A percentile compares a stretch with the other conserved stretches of the same genome.
These are phyloP conservation scores for Bufo bufo DNA, from an alignment of 2,113 vertebrate genomes.

Conservation along the genomic window DNA sequence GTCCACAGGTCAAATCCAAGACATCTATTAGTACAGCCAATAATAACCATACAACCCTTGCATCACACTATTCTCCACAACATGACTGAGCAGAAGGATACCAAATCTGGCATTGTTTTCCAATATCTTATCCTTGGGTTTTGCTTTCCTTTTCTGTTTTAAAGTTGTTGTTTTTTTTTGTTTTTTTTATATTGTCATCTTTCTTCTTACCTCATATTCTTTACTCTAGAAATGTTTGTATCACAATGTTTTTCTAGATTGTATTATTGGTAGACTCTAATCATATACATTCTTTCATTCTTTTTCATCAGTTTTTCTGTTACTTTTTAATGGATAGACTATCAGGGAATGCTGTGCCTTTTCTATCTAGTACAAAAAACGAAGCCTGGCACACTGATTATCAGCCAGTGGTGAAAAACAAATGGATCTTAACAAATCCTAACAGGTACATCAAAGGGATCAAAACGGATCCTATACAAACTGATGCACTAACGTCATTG, in stretches of 20 bases:
- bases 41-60: neutral
- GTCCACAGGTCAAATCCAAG: no score
- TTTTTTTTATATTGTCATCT: neutral
- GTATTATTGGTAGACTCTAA: neutral
- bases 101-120: no score
- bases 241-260: neutral
- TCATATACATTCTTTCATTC: no score
- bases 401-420: neutral
- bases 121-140: neutral
- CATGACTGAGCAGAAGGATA: neutral
- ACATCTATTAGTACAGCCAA: no score
- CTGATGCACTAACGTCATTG: neutral
- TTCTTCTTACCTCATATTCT: neutral
- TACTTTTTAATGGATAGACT: neutral
- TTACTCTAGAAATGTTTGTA: neutral
- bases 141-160: neutral
- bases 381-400: neutral
- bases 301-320: neutral
- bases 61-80: neutral
- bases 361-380: neutral
- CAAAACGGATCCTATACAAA: neutral
- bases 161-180: neutral
- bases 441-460: neutral
- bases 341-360: neutral
- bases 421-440: neutral